Conservation (phyloP, 2,797 vertebrate genomes). For the Brachyrhaphis roseni region DNA sequence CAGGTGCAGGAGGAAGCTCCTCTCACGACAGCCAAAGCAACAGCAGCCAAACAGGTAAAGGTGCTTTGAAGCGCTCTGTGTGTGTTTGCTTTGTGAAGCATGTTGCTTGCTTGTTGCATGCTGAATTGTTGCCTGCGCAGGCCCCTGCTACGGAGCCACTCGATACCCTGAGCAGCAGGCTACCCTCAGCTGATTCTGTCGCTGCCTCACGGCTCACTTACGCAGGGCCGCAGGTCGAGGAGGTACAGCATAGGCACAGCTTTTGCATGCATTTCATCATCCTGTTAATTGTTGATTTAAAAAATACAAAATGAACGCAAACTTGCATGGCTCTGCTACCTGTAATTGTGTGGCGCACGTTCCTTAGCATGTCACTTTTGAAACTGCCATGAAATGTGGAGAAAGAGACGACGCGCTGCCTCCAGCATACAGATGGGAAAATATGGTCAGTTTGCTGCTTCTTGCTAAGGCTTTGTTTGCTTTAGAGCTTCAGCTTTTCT, state of each 20-base stretch:
- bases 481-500: constrained; percentile 3
- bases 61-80: background rate
- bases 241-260: constrained; percentile 65
- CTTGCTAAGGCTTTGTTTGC: constrained; percentile 14
- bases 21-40: constrained; percentile 37
- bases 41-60: constrained; percentile 69
- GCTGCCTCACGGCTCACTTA: constrained; percentile 56
- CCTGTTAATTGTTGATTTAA: background rate
- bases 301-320: background rate
- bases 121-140: constrained; percentile 71
- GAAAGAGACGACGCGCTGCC: constrained; percentile 88
- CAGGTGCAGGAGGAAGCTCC: constrained; percentile 79
- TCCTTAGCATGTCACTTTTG: constrained; percentile 63
- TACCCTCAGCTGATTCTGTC: constrained; percentile 61
- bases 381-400: constrained; percentile 81
- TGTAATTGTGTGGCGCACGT: constrained; percentile 63
- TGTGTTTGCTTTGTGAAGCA: constrained; percentile 32
- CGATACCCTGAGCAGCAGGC: constrained; percentile 69
- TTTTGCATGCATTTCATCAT: constrained; percentile 9
- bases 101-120: constrained; percentile 43
- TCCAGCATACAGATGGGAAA: constrained; percentile 79
- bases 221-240: constrained; percentile 76
- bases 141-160: constrained; percentile 66
- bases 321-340: constrained; percentile 42
- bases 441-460: constrained; percentile 65